Conservation (phyloP, 2,797 vertebrate genomes). For the Mormyrus proboscirostris region DNA sequence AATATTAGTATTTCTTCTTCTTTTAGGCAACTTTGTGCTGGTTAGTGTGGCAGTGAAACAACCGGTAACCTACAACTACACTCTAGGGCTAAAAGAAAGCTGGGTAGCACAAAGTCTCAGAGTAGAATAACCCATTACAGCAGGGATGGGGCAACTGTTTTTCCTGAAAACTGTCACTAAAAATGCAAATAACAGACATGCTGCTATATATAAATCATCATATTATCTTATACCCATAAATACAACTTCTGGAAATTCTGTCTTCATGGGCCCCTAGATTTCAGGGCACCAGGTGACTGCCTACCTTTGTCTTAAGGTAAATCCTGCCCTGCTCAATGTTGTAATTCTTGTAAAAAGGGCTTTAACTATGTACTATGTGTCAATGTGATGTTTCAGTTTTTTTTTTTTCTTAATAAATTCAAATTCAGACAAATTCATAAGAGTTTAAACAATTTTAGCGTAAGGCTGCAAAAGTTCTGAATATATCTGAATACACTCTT, state of each 20-base stretch:
- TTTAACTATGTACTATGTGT: background rate
- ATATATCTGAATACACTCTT: background rate
- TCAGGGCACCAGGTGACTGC: background rate
- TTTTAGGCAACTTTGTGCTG: too few species aligned
- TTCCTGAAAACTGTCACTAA: too few species aligned
- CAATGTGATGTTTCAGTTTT: background rate
- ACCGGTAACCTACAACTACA: too few species aligned
- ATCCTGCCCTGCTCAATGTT: background rate
- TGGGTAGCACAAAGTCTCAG: too few species aligned
- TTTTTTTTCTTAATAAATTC: background rate
- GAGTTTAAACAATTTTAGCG: background rate
- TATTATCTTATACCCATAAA: too few species aligned
- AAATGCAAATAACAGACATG: too few species aligned
- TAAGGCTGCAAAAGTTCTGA: background rate
- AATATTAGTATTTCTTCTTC: too few species aligned
- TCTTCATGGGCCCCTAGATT: background rate
- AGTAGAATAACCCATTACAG: too few species aligned
- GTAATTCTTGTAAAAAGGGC: background rate
- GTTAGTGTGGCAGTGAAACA: too few species aligned
- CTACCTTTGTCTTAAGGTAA: background rate
- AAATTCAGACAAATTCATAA: background rate
- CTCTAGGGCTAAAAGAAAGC: too few species aligned
- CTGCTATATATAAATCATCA: too few species aligned
- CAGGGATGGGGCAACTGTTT: too few species aligned
- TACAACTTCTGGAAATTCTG: background rate